phyloP scores from a whole-genome alignment of 2,113 vertebrate genomes.

The Blennius ocellaris region DNA sequence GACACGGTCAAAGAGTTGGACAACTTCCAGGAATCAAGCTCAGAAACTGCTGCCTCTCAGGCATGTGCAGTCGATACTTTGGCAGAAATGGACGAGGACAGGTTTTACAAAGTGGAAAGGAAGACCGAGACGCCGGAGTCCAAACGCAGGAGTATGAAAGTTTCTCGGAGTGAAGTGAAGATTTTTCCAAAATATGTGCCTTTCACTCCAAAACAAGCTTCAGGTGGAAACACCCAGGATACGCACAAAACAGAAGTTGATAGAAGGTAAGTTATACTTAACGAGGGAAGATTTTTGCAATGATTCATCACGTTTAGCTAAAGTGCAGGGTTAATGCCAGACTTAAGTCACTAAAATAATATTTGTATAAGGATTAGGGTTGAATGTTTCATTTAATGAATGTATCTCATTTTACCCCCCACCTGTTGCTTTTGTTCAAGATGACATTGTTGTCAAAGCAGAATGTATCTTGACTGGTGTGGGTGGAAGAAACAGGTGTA shows the following conservation, averaged over 20 bases:
- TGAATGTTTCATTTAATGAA: neutral
- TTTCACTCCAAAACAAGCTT: conserved; percentile 39
- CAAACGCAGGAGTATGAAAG: conserved; percentile 80
- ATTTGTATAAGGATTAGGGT: neutral
- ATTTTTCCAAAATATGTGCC: conserved; percentile 71
- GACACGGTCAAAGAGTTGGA: conserved; percentile 23
- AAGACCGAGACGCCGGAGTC: conserved; percentile 78
- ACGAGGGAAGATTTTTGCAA: neutral
- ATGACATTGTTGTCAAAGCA: conserved; percentile 1
- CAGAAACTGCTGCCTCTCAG: conserved; percentile 12
- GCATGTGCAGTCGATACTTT: conserved; percentile 7
- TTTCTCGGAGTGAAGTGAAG: conserved; percentile 77
- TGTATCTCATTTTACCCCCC: neutral
- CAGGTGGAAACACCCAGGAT: conserved; percentile 7
- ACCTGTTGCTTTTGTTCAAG: conserved; percentile 3
- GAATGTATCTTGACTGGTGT: conserved; percentile 7
- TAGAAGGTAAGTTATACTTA: conserved; percentile 55
- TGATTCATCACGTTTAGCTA: neutral
- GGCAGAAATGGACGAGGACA: conserved; percentile 62
- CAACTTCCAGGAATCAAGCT: conserved; percentile 31
- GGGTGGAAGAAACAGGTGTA: conserved; percentile 33
- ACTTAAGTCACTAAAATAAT: neutral
- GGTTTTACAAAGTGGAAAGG: conserved; percentile 67
- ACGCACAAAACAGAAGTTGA: conserved; percentile 30
- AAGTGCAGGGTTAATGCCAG: neutral